Percentiles rank a stretch among this genome's conserved stretches.
phyloP scores from a whole-genome alignment of 2,888 invertebrate genomes.

The Sialis fuliginosa region DNA sequence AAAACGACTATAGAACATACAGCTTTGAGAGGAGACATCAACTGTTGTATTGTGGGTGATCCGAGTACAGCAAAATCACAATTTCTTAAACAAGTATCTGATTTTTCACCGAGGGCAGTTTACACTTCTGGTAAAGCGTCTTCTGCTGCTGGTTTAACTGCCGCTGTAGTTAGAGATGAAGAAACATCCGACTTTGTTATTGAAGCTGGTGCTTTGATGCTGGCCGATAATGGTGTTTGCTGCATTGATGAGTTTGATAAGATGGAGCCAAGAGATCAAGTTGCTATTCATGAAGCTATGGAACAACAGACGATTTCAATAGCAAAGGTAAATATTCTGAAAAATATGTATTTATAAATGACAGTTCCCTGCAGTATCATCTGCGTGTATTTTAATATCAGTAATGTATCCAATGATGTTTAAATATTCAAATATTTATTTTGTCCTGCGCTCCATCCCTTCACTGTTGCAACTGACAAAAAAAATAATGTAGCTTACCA shows the following conservation, averaged over 20 bases:
- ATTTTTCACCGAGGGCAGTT: conserved; percentile 89
- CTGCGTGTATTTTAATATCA: neutral
- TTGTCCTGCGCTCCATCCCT: no score
- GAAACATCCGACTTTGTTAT: conserved; percentile 98
- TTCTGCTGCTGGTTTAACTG: conserved; percentile 93
- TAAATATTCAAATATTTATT: no score
- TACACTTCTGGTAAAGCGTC: conserved; percentile 99
- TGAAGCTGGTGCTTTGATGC: conserved; percentile 98
- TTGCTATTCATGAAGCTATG: conserved; percentile 99
- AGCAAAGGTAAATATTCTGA: conserved; percentile 51
- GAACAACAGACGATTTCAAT: conserved; percentile 99
- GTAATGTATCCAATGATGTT: no score
- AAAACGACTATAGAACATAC: conserved; percentile 88
- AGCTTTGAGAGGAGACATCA: conserved; percentile 87
- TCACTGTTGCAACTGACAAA: no score
- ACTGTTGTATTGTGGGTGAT: conserved; percentile 96
- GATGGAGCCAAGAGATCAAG: conserved; percentile 95
- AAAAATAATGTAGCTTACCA: no score
- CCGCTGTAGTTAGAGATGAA: conserved; percentile 95
- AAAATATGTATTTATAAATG: neutral
- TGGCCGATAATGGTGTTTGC: conserved; percentile 96
- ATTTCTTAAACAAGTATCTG: conserved; percentile 79
- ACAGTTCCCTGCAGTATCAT: neutral
- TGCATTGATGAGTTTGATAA: conserved; percentile 99
- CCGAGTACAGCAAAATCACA: conserved; percentile 98